Conservation (phyloP, 2,113 vertebrate genomes). For the Cepphus grylle region DNA sequence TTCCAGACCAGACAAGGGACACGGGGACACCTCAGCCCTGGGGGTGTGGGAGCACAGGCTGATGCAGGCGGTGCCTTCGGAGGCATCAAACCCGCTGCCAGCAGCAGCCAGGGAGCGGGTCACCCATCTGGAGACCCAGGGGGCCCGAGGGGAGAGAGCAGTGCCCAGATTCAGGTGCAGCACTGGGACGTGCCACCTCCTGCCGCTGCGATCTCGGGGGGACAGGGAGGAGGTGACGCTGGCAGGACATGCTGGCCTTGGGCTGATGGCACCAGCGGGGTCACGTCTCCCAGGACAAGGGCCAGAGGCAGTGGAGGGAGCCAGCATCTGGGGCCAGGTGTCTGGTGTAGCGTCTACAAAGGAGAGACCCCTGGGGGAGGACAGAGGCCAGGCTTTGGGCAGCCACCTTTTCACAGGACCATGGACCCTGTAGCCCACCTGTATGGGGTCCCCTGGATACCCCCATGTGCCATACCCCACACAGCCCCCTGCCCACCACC, state of each 20-base stretch:
- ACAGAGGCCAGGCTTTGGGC: not conserved
- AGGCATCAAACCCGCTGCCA: not conserved
- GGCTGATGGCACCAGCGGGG: not conserved
- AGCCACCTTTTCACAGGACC: not conserved
- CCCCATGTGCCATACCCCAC: not conserved
- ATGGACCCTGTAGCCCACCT: rapidly evolving
- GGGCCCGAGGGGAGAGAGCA: not conserved
- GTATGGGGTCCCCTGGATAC: not conserved
- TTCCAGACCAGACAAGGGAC: not conserved
- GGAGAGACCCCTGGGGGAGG: not conserved
- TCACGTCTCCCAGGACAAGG: not conserved
- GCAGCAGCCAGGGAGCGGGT: not conserved
- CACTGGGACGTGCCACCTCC: not conserved
- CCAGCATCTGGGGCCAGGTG: not conserved
- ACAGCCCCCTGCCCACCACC: not conserved
- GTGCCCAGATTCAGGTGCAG: not conserved
- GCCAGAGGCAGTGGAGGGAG: not conserved
- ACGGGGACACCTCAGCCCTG: not conserved
- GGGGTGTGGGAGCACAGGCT: not conserved
- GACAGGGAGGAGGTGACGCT: not conserved
- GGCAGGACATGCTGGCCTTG: not conserved
- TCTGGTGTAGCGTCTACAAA: not conserved
- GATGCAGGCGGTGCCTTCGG: not conserved
- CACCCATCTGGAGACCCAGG: not conserved
- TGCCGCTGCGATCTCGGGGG: rapidly evolving